Evolutionary conservation across 2,113 vertebrate genomes (phyloP).

Genomic region (Siniperca chuatsi): DNA sequence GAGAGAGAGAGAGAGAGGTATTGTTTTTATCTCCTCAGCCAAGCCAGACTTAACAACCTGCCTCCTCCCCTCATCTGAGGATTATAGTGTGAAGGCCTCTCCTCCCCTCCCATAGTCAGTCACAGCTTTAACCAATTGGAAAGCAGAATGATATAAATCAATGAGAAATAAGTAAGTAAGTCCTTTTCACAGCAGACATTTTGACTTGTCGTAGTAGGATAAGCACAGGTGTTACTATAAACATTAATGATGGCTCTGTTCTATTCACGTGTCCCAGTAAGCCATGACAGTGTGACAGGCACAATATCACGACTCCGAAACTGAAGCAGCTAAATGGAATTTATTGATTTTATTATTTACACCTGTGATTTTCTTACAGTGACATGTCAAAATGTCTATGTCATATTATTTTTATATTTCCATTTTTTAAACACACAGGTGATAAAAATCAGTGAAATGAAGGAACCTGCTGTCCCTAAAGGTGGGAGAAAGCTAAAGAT

Average conservation of each 20-base stretch:
- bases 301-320: not conserved
- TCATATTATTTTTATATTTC: not conserved
- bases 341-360: not conserved
- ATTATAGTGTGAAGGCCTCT: constrained; percentile 18
- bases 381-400: not conserved
- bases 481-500: not conserved
- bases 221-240: not conserved
- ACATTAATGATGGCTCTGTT: not conserved
- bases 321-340: not conserved
- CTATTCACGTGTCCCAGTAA: not conserved
- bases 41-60: constrained; percentile 15
- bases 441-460: not conserved
- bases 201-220: not conserved
- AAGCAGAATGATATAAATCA: not conserved
- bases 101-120: not conserved
- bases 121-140: not conserved
- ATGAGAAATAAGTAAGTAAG: not conserved
- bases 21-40: constrained; percentile 53
- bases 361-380: not conserved
- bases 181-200: not conserved
- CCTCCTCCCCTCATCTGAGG: constrained; percentile 29
- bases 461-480: not conserved
- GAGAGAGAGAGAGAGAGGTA: constrained; percentile 31
- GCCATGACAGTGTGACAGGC: not conserved
- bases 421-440: not conserved